These are phyloP conservation scores for Drosophila nasuta DNA, from an alignment of 1,140 invertebrate genomes.

Conservation along the genomic window DNA sequence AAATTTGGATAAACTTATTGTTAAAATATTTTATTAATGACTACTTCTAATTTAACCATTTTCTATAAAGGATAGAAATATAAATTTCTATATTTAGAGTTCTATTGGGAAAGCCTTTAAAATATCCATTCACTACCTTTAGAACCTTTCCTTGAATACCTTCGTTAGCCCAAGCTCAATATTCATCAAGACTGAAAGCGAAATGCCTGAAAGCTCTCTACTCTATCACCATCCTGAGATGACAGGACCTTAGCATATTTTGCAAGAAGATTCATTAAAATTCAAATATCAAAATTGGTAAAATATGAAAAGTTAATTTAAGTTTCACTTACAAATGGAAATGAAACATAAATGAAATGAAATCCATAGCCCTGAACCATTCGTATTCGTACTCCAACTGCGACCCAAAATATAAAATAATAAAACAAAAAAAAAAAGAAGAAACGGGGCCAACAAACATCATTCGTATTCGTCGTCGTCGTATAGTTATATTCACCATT, in stretches of 20 bases:
- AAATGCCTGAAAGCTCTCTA: not conserved
- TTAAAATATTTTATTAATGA: no score
- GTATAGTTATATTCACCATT: not conserved
- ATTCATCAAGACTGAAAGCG: no score
- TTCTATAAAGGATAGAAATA: no score
- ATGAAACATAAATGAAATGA: constrained; percentile 77
- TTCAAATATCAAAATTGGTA: constrained; percentile 70
- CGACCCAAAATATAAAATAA: constrained; percentile 23
- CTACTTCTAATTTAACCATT: no score
- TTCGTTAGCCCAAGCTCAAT: no score
- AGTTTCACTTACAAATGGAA: constrained; percentile 82
- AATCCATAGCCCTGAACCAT: constrained; percentile 53
- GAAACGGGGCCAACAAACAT: constrained; percentile 56
- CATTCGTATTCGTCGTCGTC: constrained; percentile 44
- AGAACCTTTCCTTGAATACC: no score
- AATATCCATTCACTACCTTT: no score
- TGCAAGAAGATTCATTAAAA: constrained; percentile 54
- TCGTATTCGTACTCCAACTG: constrained; percentile 23
- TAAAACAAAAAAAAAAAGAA: not conserved
- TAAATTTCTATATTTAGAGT: no score
- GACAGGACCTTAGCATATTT: not conserved
- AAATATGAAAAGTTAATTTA: constrained; percentile 81
- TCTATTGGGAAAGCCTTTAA: no score
- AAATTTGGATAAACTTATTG: no score
- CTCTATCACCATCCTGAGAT: not conserved